These are phyloP conservation scores for Galerucella calmariensis DNA, from an alignment of 2,888 invertebrate genomes.

Conservation along the genomic window DNA sequence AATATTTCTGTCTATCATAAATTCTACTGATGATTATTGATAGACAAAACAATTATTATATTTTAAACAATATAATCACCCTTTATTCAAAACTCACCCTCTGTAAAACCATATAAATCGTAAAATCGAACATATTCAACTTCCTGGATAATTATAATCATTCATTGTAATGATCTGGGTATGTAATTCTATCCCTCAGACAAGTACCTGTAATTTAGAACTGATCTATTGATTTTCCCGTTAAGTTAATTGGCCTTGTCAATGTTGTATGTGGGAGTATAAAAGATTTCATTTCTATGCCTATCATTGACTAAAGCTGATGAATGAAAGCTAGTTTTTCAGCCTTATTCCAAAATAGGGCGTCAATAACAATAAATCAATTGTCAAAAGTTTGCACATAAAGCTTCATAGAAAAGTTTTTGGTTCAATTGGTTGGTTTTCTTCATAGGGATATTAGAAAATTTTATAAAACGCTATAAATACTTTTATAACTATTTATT, in stretches of 20 bases:
- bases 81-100: neutral
- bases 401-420: too few species aligned
- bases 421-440: too few species aligned
- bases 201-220: constrained; percentile 46
- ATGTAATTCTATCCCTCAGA: constrained; percentile 39
- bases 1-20: too few species aligned
- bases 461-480: neutral
- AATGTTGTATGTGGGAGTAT: constrained; percentile 42
- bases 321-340: neutral
- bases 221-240: constrained; percentile 47
- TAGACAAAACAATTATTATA: constrained; percentile 1
- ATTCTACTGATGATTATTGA: neutral
- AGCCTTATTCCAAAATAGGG: neutral
- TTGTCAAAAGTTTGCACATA: too few species aligned
- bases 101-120: neutral
- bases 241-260: constrained; percentile 45
- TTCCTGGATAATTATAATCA: constrained; percentile 41
- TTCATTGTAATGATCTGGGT: constrained; percentile 43
- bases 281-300: constrained; percentile 11
- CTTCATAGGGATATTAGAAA: too few species aligned
- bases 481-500: neutral
- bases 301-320: constrained; percentile 2
- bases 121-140: constrained; percentile 26
- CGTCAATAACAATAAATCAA: too few species aligned
- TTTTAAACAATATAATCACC: constrained; percentile 1